These are phyloP conservation scores for Mola mola DNA, from an alignment of 2,113 vertebrate species.

Conservation along the genomic window DNA sequence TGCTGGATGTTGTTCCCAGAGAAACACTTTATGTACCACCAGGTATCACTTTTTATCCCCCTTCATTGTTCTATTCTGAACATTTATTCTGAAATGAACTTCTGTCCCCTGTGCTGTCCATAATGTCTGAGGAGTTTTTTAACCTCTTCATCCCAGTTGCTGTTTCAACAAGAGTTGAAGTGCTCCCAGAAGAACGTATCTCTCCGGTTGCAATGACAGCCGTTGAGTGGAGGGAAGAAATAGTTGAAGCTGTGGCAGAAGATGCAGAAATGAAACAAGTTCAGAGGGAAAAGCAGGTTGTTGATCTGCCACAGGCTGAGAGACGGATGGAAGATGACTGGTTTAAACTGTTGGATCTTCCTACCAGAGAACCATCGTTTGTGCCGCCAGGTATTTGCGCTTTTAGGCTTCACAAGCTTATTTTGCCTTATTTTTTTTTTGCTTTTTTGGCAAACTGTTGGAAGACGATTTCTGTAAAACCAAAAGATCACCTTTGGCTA, in stretches of 20 bases:
- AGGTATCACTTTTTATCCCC: slow-evolving; percentile 54
- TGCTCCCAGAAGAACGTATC: slow-evolving; percentile 15
- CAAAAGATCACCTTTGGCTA: too few relatives aligned
- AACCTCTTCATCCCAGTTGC: slow-evolving; percentile 11
- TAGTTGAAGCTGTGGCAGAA: too few relatives aligned
- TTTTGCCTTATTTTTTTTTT: too few relatives aligned
- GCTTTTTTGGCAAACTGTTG: too few relatives aligned
- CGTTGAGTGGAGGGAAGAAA: too few relatives aligned
- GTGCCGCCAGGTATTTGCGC: slow-evolving; percentile 67
- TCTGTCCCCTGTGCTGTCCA: too few relatives aligned
- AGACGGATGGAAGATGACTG: slow-evolving; percentile 70
- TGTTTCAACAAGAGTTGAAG: slow-evolving; percentile 13
- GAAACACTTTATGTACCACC: slow-evolving; percentile 28
- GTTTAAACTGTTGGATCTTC: slow-evolving; percentile 58
- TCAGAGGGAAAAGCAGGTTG: slow-evolving; percentile 14
- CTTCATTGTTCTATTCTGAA: too few relatives aligned
- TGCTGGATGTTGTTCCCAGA: slow-evolving; percentile 52
- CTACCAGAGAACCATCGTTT: slow-evolving; percentile 42
- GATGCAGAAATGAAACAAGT: too few relatives aligned
- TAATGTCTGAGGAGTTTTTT: too few relatives aligned
- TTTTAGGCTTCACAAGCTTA: too few relatives aligned
- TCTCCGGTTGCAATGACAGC: slow-evolving; percentile 20
- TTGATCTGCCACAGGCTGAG: neutral
- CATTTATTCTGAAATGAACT: too few relatives aligned
- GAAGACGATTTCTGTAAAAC: too few relatives aligned